Base-by-base conservation (phyloP, 2,888 invertebrate species). In the Dexiosoma caninum region DNA sequence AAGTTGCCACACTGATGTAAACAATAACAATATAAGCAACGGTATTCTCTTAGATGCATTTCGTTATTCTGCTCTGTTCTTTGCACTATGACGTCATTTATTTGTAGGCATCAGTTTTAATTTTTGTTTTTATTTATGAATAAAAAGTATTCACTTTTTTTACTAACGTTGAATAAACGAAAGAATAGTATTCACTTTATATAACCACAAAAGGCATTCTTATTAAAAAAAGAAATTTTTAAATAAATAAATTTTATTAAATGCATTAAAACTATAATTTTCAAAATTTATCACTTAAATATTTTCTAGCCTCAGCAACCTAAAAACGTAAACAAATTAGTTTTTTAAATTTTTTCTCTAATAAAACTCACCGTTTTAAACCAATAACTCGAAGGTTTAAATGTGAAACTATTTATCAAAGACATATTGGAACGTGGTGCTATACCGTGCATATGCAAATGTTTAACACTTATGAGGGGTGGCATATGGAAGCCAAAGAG, bases 401-500 rank as follows among this genome's bases (percentile, higher is more conserved):
- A 97, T 81, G 96, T 92, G 79, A 93, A 84, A 70, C 92, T 91
- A 4, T 92, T 91, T 0, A 95, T 78, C 12, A 93, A 92, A 0
- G 93, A 92, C 95, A 98, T 96, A 79, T 94, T 92, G 0, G 93
- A 93, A 14, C 92, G 92, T 0, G 97, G 97, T 0, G 95, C 94
- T 67, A 98, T 97, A 0, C 94, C 93, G 86, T 98, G 98, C 72
- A 98, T 91, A 88, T 98, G 98, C 12, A 89, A 81, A 90, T 98
- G 98, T 55, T 91, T 89, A 0, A 98, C 93, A 1, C 95, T 94
- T 76, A 94, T 93, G 89, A 97, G 97, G 0, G 98, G 98, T 0
- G 98, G 97, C 94, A 96, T 95, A 88, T 98, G 97, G 87, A 97
- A 98, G 0, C 98, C 98, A 49, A 94, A 91, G 57, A 93, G 91